phyloP scores from a whole-genome alignment of 2,888 invertebrate genomes.

The Nudaria mundana region DNA sequence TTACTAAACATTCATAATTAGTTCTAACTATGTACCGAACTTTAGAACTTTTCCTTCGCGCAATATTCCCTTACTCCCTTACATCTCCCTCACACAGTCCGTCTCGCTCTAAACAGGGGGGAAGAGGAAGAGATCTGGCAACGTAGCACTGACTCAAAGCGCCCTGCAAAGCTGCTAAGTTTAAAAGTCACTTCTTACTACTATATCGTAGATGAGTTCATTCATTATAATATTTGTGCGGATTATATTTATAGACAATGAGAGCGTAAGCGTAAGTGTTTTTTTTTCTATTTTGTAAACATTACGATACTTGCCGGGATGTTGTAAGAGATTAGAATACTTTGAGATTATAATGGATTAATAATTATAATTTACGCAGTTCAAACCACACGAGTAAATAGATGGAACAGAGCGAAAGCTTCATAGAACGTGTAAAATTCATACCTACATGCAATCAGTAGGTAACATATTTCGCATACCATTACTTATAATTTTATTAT shows the following conservation, averaged over 20 bases:
- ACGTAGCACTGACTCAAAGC: conserved; percentile 45
- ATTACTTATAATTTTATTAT: no score
- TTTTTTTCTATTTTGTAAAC: conserved; percentile 40
- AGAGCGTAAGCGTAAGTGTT: conserved; percentile 29
- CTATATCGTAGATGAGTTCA: conserved; percentile 2
- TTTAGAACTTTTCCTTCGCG: conserved; percentile 14
- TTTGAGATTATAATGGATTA: background rate
- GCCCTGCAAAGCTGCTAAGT: conserved; percentile 24
- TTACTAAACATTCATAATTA: background rate
- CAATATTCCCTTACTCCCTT: conserved; percentile 41
- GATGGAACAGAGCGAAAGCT: no score
- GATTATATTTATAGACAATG: conserved; percentile 32
- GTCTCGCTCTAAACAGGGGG: conserved; percentile 46
- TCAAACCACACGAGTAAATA: no score
- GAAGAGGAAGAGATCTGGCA: conserved; percentile 54
- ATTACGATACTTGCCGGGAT: conserved; percentile 14
- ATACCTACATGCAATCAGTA: no score
- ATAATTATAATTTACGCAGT: no score
- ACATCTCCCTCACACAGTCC: conserved; percentile 27
- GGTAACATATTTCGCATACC: no score
- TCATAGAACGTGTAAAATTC: no score
- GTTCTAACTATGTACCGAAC: background rate
- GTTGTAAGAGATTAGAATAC: conserved; percentile 5
- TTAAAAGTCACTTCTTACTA: conserved; percentile 26
- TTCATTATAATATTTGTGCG: conserved; percentile 7